Evolutionary conservation across 2,113 vertebrate species (phyloP).

Genomic region (Maylandia zebra): DNA sequence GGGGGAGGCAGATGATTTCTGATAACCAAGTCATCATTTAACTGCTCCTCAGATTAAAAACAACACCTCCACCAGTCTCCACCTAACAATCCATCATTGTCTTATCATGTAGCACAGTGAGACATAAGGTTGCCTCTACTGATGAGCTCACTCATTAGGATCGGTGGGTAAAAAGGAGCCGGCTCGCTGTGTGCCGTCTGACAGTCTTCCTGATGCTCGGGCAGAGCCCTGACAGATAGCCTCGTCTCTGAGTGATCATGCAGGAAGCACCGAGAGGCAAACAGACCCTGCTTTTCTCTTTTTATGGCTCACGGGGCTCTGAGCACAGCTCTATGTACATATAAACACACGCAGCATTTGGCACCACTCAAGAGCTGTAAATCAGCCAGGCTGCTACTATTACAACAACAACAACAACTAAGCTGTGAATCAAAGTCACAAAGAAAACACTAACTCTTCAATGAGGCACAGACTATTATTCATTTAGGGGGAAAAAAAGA

Average conservation of each 20-base stretch:
- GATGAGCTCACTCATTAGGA: conserved; percentile 39
- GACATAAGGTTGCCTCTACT: not conserved
- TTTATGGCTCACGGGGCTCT: conserved; percentile 22
- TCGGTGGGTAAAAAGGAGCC: conserved; percentile 4
- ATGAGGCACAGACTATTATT: not conserved
- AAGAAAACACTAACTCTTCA: conserved; percentile 19
- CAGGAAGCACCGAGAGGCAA: conserved; percentile 21
- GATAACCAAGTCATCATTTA: not conserved
- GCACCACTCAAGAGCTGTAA: conserved; percentile 30
- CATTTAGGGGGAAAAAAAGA: not conserved
- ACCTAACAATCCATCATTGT: not conserved
- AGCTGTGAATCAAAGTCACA: conserved; percentile 34
- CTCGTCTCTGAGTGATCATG: conserved; percentile 22
- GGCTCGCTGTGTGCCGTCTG: conserved; percentile 3
- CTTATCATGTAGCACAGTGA: not conserved
- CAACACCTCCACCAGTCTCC: not conserved
- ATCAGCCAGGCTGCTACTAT: conserved; percentile 33
- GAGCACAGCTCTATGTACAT: not conserved
- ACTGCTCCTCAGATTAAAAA: not conserved
- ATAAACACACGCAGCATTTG: not conserved
- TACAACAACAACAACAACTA: conserved; percentile 5
- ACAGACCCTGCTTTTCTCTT: conserved; percentile 24
- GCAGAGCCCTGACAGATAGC: not conserved
- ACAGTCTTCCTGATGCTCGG: conserved; percentile 10
- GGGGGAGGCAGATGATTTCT: not conserved